phyloP scores from a whole-genome alignment of 1,140 invertebrate genomes.

The Monochamus saltuarius region DNA sequence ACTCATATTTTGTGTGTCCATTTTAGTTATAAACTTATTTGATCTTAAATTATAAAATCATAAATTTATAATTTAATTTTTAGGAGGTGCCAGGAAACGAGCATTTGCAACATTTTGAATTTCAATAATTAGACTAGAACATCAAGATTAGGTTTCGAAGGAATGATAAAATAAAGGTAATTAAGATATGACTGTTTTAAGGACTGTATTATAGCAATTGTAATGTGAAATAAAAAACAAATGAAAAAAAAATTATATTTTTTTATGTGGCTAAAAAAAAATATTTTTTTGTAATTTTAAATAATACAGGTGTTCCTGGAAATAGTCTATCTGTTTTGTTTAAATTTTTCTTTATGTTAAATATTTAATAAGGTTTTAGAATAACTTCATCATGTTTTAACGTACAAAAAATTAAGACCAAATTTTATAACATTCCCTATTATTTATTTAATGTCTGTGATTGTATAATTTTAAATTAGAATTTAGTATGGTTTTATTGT shows the following conservation, averaged over 20 bases:
- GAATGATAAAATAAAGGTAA: no score
- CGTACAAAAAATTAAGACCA: slow-evolving; percentile 13
- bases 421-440: slow-evolving; percentile 21
- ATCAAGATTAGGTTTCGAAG: no score
- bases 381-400: slow-evolving; percentile 13
- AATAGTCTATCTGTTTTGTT: neutral
- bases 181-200: no score
- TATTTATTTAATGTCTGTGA: slow-evolving; percentile 28
- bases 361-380: slow-evolving; percentile 12
- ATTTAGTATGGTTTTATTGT: slow-evolving; percentile 14
- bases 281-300: neutral
- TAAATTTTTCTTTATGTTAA: slow-evolving; percentile 7
- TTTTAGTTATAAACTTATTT: no score
- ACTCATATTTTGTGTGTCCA: no score
- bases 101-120: slow-evolving; percentile 24
- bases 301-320: neutral
- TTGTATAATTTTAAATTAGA: slow-evolving; percentile 20
- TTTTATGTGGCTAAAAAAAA: neutral
- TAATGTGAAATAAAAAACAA: no score
- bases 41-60: no score
- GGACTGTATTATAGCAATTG: no score
- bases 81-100: slow-evolving; percentile 18
- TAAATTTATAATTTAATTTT: slow-evolving; percentile 10
- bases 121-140: slow-evolving; percentile 25
- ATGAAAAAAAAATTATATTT: neutral